Percentiles rank a stretch among this genome's conserved stretches.
Evolutionary conservation across 2,113 vertebrate species (phyloP).

Genomic region (Urocitellus parryii): DNA sequence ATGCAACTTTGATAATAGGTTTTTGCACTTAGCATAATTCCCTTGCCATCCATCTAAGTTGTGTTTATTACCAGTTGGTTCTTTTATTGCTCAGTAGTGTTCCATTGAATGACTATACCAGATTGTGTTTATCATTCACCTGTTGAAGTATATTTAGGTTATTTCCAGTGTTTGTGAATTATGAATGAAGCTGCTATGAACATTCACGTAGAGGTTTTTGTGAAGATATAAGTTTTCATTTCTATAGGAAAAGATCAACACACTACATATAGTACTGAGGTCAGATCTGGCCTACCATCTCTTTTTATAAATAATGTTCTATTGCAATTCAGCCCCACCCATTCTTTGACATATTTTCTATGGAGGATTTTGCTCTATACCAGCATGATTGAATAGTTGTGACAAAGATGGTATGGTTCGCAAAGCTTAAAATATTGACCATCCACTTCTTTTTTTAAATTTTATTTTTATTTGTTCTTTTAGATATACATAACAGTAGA

Average conservation of each 20-base stretch:
- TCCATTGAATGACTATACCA: neutral
- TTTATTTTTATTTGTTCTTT: no score
- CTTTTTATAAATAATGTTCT: neutral
- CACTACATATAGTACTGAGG: neutral
- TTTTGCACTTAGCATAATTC: neutral
- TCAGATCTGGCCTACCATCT: neutral
- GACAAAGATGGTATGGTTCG: neutral
- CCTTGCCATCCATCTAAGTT: neutral
- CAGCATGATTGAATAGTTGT: neutral
- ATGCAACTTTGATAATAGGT: neutral
- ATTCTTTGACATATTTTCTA: neutral
- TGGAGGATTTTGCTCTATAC: neutral
- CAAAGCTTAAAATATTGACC: conserved; percentile 8
- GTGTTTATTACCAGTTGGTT: neutral
- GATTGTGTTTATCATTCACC: neutral
- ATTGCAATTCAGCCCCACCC: neutral
- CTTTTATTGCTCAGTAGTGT: neutral
- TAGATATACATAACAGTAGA: no score
- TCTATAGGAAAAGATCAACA: neutral
- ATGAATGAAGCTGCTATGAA: neutral
- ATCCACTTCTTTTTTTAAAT: neutral
- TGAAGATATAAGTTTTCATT: neutral
- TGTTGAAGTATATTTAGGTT: neutral
- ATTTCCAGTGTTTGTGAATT: neutral
- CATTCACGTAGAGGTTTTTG: neutral